These are phyloP conservation scores for Melanotaenia boesemani DNA, from an alignment of 2,797 vertebrate genomes.

Conservation along the genomic window DNA sequence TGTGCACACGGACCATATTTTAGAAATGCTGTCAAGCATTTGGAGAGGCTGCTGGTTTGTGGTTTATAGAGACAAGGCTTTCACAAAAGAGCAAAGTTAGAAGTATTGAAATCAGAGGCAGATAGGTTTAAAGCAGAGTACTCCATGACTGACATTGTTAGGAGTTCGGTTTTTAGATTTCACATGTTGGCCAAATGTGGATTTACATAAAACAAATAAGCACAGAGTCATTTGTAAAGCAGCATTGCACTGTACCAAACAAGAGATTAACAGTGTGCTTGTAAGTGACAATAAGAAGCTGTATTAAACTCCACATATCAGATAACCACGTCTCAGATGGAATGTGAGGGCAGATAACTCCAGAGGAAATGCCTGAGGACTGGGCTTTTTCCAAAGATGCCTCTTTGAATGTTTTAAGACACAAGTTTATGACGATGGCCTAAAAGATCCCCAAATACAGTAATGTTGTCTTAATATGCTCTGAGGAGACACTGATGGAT, in stretches of 20 bases:
- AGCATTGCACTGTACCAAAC: conserved; percentile 20
- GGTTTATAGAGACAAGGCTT: conserved; percentile 4
- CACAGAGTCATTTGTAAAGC: conserved; percentile 21
- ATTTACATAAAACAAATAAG: conserved; percentile 47
- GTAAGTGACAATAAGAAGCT: conserved; percentile 29
- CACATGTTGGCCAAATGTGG: conserved; percentile 2
- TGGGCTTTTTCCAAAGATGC: conserved; percentile 54
- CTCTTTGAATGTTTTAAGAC: conserved; percentile 42
- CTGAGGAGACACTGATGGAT: neutral
- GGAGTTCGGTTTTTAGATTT: conserved; percentile 22
- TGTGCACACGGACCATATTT: conserved; percentile 55
- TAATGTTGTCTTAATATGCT: neutral
- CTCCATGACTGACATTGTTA: conserved; percentile 25
- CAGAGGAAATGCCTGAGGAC: conserved; percentile 80
- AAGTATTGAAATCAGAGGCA: conserved; percentile 31
- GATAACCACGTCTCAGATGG: conserved; percentile 71
- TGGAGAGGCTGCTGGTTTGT: conserved; percentile 36
- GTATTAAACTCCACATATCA: conserved; percentile 66
- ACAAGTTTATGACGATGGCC: conserved; percentile 23
- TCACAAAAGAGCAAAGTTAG: conserved; percentile 23
- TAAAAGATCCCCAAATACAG: neutral
- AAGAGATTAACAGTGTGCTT: conserved; percentile 19
- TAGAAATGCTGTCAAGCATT: conserved; percentile 42
- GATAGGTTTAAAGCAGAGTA: conserved; percentile 17
- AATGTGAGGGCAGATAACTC: conserved; percentile 74